These are phyloP conservation scores for Caenorhabditis tropicalis DNA, from an alignment of 1,140 invertebrate genomes.

Conservation along the genomic window DNA sequence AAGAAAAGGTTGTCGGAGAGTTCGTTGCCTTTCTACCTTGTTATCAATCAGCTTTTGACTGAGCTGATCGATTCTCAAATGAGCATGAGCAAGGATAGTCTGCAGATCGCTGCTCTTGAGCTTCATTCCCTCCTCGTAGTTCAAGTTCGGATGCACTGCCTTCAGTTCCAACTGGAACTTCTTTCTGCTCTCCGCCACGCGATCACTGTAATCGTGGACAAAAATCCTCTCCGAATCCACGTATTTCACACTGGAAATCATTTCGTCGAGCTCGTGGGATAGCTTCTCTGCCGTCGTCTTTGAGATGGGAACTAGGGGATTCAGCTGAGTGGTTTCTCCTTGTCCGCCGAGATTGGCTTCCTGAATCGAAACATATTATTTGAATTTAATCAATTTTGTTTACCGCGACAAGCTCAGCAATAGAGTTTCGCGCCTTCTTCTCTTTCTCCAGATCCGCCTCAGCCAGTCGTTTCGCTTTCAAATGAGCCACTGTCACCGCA, in stretches of 20 bases:
- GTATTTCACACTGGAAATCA: constrained; percentile 67
- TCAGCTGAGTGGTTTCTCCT: constrained; percentile 44
- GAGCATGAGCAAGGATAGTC: constrained; percentile 74
- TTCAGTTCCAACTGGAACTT: constrained; percentile 68
- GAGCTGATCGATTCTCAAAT: constrained; percentile 74
- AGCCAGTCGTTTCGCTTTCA: not conserved
- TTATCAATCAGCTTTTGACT: constrained; percentile 74
- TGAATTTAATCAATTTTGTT: too few relatives aligned
- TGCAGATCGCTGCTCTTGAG: constrained; percentile 75
- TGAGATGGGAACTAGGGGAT: constrained; percentile 59
- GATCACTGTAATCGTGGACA: constrained; percentile 73
- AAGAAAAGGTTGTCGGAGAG: not conserved
- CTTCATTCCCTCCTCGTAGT: constrained; percentile 70
- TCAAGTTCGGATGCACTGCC: constrained; percentile 72
- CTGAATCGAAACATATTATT: constrained; percentile 15
- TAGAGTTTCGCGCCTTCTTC: constrained; percentile 5
- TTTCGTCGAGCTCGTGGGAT: constrained; percentile 60
- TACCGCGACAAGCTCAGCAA: not conserved
- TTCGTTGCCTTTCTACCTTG: constrained; percentile 57
- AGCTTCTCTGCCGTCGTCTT: constrained; percentile 62
- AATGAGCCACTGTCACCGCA: constrained; percentile 13
- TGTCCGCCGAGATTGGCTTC: constrained; percentile 17
- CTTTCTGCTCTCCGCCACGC: constrained; percentile 73
- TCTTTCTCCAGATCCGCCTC: not conserved
- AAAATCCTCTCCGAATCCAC: constrained; percentile 72